Base-by-base conservation (phyloP, 2,888 invertebrate genomes). In the Hololepta plana region DNA sequence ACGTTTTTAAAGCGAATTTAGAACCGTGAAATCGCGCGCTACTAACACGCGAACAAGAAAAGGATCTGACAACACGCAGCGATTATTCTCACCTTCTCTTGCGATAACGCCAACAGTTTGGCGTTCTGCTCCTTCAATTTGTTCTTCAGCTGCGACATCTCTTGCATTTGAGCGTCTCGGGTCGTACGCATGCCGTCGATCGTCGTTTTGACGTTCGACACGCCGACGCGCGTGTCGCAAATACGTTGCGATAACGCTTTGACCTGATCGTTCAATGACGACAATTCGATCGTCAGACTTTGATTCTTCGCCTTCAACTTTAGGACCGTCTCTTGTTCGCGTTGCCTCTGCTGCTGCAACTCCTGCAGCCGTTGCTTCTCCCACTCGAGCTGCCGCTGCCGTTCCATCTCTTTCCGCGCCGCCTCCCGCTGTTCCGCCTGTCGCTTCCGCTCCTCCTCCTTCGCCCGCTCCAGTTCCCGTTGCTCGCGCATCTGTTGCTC, bases 141-240 rank as follows among this genome's bases (percentile, higher is more conserved):
- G 6, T 73, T 71, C 49, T 85, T 90, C 2, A 84, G 57, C 30
- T 74, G 72, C 4, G 77, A 69, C 76, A 84, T 80, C 39, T 87
- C 87, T 3, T 73, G 64, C 65, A 95, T 73, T 39, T 87, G 87
- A 0, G 76, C 61, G 50, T 98, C 96, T 3, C 96, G 66, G n/a
- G 85, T 85, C 0, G 76, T 67, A 47, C 80, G 62, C 95, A 95
- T 95, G 1, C 82, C 81, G 49, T 98, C 96, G 30, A 98, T 98
- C n/a, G 85, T 82, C 1, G 82, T 70, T 53, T 95, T 95, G 2
- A 88, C 80, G 17, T 80, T 75, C 0, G 88, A 82, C 0, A 95
- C 90, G 2, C 81, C 82, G 4, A 80, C 75, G 10, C 81, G 64
- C 0, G 84, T 81, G 45, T 82, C 80, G 41, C 73, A 73, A 36